Percentiles rank a stretch among this genome's conserved stretches.
phyloP scores from a whole-genome alignment of 2,888 invertebrate species.

The Leistus spinibarbis region DNA sequence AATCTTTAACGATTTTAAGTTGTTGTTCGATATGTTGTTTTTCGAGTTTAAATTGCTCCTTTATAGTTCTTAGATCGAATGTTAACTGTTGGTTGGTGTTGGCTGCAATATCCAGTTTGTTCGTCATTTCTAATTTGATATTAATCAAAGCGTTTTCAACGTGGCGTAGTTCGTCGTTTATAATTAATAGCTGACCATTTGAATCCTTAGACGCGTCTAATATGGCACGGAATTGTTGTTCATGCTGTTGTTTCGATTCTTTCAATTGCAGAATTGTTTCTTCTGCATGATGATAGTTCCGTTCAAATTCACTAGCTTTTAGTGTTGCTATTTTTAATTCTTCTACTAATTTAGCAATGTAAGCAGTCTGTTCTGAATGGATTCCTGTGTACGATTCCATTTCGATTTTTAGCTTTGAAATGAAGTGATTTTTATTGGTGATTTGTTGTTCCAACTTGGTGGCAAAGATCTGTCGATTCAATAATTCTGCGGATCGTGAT shows the following conservation, averaged over 20 bases:
- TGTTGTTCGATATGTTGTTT: conserved; percentile 43
- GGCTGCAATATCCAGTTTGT: conserved; percentile 48
- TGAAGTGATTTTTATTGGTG: conserved; percentile 43
- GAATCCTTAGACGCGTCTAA: conserved; percentile 47
- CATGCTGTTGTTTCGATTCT: conserved; percentile 22
- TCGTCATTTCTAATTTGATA: conserved; percentile 45
- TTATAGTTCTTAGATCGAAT: conserved; percentile 39
- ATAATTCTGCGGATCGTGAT: conserved; percentile 47
- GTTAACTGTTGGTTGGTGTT: conserved; percentile 45
- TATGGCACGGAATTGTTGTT: conserved; percentile 25
- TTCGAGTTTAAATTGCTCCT: conserved; percentile 45
- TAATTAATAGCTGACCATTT: conserved; percentile 46
- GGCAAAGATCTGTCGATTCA: conserved; percentile 41
- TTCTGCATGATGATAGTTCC: conserved; percentile 41
- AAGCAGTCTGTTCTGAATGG: conserved; percentile 38
- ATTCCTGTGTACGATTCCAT: conserved; percentile 43
- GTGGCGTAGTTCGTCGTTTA: conserved; percentile 47
- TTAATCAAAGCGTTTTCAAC: conserved; percentile 47
- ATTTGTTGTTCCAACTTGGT: conserved; percentile 46
- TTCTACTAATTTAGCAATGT: conserved; percentile 40
- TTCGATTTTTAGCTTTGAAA: conserved; percentile 46
- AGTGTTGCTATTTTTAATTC: conserved; percentile 34
- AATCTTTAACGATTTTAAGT: conserved; percentile 44
- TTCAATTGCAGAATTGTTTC: conserved; percentile 41
- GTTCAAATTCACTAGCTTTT: conserved; percentile 38